Conservation (phyloP, 2,113 vertebrate species). For the Cervus canadensis region DNA sequence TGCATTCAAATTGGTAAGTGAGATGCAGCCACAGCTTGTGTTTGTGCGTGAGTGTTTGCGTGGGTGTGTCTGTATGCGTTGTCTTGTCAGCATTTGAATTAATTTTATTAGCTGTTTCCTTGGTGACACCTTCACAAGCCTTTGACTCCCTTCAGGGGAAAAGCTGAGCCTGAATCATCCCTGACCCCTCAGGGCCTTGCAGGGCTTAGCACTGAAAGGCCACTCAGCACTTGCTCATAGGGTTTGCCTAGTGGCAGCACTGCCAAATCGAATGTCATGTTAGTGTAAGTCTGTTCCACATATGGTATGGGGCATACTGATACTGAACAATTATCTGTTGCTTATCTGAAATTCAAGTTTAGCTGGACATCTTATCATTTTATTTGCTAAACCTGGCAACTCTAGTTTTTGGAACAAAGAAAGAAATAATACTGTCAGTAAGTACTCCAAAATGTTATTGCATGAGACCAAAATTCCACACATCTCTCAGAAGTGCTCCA, state of each 20-base stretch:
- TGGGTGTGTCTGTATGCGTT: background rate
- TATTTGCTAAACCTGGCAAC: background rate
- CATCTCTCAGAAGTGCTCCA: background rate
- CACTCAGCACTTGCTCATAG: background rate
- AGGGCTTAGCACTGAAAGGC: background rate
- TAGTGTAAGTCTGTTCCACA: background rate
- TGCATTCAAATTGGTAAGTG: background rate
- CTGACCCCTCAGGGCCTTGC: background rate
- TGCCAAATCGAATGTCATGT: background rate
- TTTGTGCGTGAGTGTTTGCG: background rate
- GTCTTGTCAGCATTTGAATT: background rate
- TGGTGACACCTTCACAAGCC: background rate
- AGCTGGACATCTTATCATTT: background rate
- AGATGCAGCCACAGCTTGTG: background rate
- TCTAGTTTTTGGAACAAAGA: background rate
- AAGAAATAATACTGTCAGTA: background rate
- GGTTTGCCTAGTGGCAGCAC: background rate
- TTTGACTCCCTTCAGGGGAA: background rate
- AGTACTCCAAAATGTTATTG: background rate
- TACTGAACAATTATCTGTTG: background rate
- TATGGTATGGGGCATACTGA: background rate
- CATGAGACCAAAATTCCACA: background rate
- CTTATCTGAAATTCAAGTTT: slow-evolving; percentile 2
- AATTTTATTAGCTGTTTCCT: background rate
- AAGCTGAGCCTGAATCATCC: background rate